Evolutionary conservation across 2,113 vertebrate genomes (phyloP).

Genomic region (Propithecus coquereli): DNA sequence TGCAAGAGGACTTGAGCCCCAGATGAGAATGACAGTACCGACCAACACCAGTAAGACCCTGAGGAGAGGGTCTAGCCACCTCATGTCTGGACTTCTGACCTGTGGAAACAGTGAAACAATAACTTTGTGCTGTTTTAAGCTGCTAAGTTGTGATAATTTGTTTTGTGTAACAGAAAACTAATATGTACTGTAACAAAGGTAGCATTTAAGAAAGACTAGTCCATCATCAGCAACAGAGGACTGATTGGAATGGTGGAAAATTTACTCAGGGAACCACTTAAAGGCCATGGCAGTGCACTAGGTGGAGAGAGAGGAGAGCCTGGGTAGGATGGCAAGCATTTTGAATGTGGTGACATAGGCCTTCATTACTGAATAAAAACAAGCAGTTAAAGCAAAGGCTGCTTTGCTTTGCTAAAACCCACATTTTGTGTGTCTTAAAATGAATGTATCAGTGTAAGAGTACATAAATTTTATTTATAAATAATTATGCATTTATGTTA

Average conservation of each 20-base stretch:
- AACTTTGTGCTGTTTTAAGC: neutral
- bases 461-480: constrained; percentile 7
- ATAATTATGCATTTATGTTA: neutral
- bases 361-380: no score
- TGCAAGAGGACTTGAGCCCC: neutral
- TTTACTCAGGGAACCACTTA: no score
- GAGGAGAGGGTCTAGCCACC: neutral
- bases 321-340: neutral
- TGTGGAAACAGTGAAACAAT: neutral
- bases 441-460: neutral
- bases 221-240: neutral
- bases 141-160: neutral
- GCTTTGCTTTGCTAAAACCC: neutral
- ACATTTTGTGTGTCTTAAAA: neutral
- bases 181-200: neutral
- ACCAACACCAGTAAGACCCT: neutral
- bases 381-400: no score
- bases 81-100: neutral
- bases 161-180: neutral
- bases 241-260: neutral
- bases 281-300: neutral
- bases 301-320: no score
- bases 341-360: no score
- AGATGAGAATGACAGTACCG: neutral
- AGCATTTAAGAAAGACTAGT: neutral